Evolutionary conservation across 2,888 invertebrate species (phyloP).

Genomic region (Mechanitis messenoides): DNA sequence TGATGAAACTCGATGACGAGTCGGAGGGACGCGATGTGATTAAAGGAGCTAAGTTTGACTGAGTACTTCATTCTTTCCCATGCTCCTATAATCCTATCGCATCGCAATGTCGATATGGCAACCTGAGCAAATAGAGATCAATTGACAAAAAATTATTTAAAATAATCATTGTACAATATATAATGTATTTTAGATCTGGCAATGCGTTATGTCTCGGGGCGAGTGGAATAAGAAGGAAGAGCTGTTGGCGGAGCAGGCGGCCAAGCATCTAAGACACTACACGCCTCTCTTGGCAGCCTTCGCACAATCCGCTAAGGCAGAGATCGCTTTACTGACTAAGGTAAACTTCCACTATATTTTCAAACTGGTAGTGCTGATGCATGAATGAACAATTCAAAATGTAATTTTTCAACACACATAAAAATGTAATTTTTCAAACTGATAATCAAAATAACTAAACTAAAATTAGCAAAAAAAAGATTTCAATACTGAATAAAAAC

Average conservation of each 20-base stretch:
- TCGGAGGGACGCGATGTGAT: slow-evolving; percentile 49
- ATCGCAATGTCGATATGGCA: slow-evolving; percentile 62
- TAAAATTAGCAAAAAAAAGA: no score
- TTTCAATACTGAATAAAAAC: no score
- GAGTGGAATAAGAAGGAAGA: slow-evolving; percentile 99
- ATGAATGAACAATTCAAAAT: no score
- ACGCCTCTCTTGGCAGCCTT: slow-evolving; percentile 91
- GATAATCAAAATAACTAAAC: no score
- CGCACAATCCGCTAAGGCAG: slow-evolving; percentile 89
- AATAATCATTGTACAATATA: background rate
- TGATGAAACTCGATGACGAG: slow-evolving; percentile 77
- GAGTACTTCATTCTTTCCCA: slow-evolving; percentile 54
- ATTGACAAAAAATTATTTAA: no score
- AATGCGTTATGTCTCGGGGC: slow-evolving; percentile 94
- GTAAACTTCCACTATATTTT: slow-evolving; percentile 32
- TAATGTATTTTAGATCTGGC: slow-evolving; percentile 85
- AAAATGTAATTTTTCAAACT: no score
- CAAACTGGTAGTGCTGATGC: no score
- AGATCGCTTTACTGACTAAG: slow-evolving; percentile 91
- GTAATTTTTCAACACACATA: no score
- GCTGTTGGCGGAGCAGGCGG: slow-evolving; percentile 95
- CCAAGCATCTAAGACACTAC: slow-evolving; percentile 91
- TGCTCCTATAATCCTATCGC: slow-evolving; percentile 32
- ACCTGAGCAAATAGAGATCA: slow-evolving; percentile 44
- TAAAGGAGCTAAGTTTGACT: slow-evolving; percentile 35